A percentile compares a stretch with the other conserved stretches of the same genome.
phyloP scores from a whole-genome alignment of 1,140 invertebrate species.

The Sycophaga agraensis region DNA sequence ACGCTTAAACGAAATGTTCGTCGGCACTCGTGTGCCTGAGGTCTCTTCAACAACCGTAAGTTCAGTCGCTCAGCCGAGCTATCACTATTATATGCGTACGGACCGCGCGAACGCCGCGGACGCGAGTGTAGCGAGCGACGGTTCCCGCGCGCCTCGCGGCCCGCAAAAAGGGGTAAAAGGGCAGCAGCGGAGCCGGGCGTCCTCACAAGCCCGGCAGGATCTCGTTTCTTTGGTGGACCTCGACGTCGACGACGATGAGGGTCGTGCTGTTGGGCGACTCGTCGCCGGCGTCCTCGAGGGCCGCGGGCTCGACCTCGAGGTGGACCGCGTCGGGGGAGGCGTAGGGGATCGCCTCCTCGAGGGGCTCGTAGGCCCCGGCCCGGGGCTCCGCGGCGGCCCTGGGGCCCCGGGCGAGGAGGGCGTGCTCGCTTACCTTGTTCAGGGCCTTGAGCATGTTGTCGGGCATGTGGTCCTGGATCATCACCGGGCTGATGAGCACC shows the following conservation, averaged over 20 bases:
- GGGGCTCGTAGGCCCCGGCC: slow-evolving; percentile 46
- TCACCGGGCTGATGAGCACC: slow-evolving; percentile 87
- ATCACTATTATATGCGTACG: too few relatives aligned
- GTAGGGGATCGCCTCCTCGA: slow-evolving; percentile 41
- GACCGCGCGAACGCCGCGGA: too few relatives aligned
- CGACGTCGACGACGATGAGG: slow-evolving; percentile 41
- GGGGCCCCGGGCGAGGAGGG: background rate
- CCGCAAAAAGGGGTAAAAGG: too few relatives aligned
- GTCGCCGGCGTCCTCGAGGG: background rate
- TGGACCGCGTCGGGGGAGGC: background rate
- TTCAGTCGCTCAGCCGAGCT: too few relatives aligned
- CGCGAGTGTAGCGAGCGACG: too few relatives aligned
- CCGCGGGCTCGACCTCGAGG: background rate
- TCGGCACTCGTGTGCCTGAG: too few relatives aligned
- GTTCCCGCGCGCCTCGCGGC: too few relatives aligned
- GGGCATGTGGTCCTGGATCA: slow-evolving; percentile 93
- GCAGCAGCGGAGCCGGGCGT: too few relatives aligned
- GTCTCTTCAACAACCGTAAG: too few relatives aligned
- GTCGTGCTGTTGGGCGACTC: slow-evolving; percentile 18
- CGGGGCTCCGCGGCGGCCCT: slow-evolving; percentile 32
- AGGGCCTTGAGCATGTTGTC: slow-evolving; percentile 84
- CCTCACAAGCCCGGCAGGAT: slow-evolving; percentile 7
- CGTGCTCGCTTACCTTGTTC: slow-evolving; percentile 71
- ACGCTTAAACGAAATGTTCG: too few relatives aligned
- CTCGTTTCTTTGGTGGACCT: slow-evolving; percentile 39